phyloP scores from a whole-genome alignment of 2,113 vertebrate genomes.

The Eidolon helvum region DNA sequence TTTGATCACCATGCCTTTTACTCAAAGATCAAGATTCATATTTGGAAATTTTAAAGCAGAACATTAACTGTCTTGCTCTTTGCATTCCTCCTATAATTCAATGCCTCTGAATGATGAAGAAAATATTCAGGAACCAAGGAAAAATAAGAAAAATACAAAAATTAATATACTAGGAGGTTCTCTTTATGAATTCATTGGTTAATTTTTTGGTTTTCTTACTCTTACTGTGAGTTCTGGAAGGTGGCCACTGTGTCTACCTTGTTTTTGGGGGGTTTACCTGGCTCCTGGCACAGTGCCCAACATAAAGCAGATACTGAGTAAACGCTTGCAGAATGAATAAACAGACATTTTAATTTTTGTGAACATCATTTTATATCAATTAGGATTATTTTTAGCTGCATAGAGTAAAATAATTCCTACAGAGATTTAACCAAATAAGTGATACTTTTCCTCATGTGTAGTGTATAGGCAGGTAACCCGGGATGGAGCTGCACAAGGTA shows the following conservation, averaged over 20 bases:
- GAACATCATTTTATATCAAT: not conserved
- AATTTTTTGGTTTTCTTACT: not conserved
- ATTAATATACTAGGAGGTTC: not conserved
- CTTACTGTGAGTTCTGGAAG: not conserved
- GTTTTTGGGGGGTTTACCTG: not conserved
- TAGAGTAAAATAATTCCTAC: not conserved
- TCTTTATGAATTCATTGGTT: not conserved
- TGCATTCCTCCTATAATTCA: not conserved
- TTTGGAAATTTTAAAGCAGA: not conserved
- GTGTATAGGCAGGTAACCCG: not conserved
- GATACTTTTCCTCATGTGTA: not conserved
- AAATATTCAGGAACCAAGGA: not conserved
- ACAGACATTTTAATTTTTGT: not conserved
- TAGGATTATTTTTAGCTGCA: not conserved
- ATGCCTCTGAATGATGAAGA: not conserved
- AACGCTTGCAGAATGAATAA: not conserved
- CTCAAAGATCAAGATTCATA: not conserved
- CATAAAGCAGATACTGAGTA: not conserved
- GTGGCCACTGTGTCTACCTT: not conserved
- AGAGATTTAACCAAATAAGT: not conserved
- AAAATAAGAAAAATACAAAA: not conserved
- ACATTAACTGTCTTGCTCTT: not conserved
- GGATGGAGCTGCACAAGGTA: accelerated
- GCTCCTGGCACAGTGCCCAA: not conserved
- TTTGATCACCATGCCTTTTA: not conserved